These are phyloP conservation scores for Chouioia cunea DNA, from an alignment of 2,888 invertebrate genomes.

Conservation along the genomic window DNA sequence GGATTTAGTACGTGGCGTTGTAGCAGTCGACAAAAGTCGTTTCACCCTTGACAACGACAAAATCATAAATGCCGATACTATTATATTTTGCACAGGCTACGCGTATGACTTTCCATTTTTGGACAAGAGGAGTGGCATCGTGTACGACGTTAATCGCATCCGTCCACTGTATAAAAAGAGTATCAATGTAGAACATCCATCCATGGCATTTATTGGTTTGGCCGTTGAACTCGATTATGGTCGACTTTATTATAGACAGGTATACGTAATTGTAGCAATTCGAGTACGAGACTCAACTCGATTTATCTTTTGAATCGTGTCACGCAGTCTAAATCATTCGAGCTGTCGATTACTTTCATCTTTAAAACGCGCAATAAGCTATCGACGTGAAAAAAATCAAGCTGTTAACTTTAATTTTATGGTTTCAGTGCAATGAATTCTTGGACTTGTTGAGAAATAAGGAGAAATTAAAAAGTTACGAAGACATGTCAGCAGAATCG, in stretches of 20 bases:
- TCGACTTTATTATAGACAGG: slow-evolving; percentile 81
- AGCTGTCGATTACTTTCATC: not conserved
- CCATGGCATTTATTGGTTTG: slow-evolving; percentile 83
- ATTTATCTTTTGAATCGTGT: no score
- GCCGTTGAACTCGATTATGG: slow-evolving; percentile 78
- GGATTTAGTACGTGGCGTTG: slow-evolving; percentile 70
- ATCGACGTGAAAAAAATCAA: not conserved
- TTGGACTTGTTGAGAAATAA: no score
- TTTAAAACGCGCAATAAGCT: not conserved
- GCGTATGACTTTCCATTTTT: slow-evolving; percentile 80
- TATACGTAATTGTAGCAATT: no score
- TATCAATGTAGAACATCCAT: slow-evolving; percentile 80
- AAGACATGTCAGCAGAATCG: no score
- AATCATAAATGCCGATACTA: slow-evolving; percentile 74
- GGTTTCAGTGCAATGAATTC: no score
- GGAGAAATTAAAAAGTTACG: no score
- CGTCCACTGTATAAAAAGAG: slow-evolving; percentile 82
- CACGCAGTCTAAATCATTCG: not conserved
- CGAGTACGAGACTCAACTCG: no score
- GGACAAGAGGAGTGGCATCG: slow-evolving; percentile 74
- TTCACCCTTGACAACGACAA: slow-evolving; percentile 75
- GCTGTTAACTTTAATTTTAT: no score
- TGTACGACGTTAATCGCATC: slow-evolving; percentile 70
- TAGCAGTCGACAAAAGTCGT: slow-evolving; percentile 69
- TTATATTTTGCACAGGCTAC: slow-evolving; percentile 84